phyloP scores from a whole-genome alignment of 2,888 invertebrate species.

The Meta bourneti region DNA sequence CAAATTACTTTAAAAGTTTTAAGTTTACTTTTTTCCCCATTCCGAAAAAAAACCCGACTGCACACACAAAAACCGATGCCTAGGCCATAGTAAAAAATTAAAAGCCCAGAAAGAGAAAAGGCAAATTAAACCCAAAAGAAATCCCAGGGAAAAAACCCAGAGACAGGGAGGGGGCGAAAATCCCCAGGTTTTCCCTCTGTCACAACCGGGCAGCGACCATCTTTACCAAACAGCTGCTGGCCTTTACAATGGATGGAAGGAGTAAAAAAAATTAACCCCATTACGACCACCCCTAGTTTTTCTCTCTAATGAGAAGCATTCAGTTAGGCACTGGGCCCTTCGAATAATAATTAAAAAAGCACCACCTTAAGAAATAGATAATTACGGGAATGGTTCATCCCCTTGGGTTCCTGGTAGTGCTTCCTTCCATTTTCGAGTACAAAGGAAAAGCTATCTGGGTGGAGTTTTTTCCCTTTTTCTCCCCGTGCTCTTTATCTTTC shows the following conservation, averaged over 20 bases:
- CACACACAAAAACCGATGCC: neutral
- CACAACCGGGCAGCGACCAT: conserved; percentile 28
- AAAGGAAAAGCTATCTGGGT: conserved; percentile 72
- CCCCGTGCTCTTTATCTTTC: conserved; percentile 13
- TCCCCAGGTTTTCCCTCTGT: neutral
- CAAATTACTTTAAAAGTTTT: conserved; percentile 47
- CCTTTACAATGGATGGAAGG: neutral
- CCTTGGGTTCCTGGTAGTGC: neutral
- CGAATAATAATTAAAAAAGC: conserved; percentile 76
- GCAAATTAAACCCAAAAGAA: conserved; percentile 36
- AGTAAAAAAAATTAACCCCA: conserved; percentile 49
- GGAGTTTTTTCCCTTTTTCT: conserved; percentile 38
- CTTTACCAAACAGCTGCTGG: conserved; percentile 68
- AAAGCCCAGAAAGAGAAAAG: conserved; percentile 9
- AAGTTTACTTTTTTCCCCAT: conserved; percentile 11
- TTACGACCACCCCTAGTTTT: conserved; percentile 63
- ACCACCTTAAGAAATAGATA: conserved; percentile 76
- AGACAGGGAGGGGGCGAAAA: neutral
- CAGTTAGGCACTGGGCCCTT: conserved; percentile 41
- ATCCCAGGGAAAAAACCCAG: conserved; percentile 1
- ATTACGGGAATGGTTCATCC: conserved; percentile 69
- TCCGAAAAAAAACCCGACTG: neutral
- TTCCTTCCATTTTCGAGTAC: conserved; percentile 60
- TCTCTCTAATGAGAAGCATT: conserved; percentile 61
- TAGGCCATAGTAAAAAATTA: neutral